Evolutionary conservation across 2,113 vertebrate genomes (phyloP), one percentile per base, ranked within the genome.

Genomic region (Bothrops jararaca): DNA sequence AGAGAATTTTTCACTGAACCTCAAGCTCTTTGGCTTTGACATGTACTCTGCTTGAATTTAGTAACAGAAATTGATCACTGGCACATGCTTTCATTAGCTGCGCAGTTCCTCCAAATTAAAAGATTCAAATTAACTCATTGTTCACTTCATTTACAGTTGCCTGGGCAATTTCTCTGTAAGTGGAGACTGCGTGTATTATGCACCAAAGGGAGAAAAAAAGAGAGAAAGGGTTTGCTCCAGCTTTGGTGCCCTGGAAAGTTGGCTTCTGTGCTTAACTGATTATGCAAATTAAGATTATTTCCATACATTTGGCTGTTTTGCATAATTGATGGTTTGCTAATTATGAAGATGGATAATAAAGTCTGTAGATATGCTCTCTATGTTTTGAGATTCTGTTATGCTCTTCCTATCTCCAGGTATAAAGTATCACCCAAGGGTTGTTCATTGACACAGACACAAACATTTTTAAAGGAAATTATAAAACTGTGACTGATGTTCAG

Each of bases 31-130:
- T 5, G 23, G 87, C 54, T 85, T 64, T 29, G 5, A 69, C 1
- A 53, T 90, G 92, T 95, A 93, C 89, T 89, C 91, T 1, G 5
- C 92, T 92, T 13, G 23, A 34, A 91, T 91, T 91, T 90, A 60
- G 52, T 93, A 92, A 88, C 22, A 91, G 22, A 58, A 92, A 60
- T 48, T 69, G 88, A 91, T 1, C 20, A 10, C 50, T 2, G 91
- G 50, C 34, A 42, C 34, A 45, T 88, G 0, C 88, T 95, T 94
- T 12, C 2, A 69, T 86, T 85, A 52, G 87, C 29, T 88, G 2
- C 53, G 80, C 0, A 0, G 74, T 92, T 92, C n/a, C 89, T 94
- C 45, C 89, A 91, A 95, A 92, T 29, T 90, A 88, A 64, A 3
- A 52, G 58, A 9, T 60, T 48, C 45, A 89, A 94, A 90, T 42